Conservation (phyloP, 2,113 vertebrate species). For the Pleuronectes platessa region DNA sequence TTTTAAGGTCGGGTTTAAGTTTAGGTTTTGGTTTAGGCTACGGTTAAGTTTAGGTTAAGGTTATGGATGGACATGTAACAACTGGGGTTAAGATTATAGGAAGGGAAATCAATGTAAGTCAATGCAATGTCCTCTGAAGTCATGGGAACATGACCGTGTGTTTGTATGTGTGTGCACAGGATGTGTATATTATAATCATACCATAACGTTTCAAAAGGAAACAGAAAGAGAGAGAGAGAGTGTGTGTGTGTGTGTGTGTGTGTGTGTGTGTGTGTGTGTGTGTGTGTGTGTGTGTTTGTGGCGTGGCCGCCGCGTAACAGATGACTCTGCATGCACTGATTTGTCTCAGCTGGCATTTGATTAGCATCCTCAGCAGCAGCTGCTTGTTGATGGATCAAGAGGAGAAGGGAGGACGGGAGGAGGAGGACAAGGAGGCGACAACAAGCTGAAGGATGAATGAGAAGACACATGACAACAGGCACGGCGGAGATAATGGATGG, state of each 20-base stretch:
- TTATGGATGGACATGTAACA: too few relatives aligned
- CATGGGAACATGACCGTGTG: too few relatives aligned
- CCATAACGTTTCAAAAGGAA: background rate
- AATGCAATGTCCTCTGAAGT: too few relatives aligned
- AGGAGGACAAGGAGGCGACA: slow-evolving; percentile 5
- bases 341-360: slow-evolving; percentile 62
- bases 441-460: slow-evolving; percentile 1
- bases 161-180: too few relatives aligned
- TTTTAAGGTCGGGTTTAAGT: too few relatives aligned
- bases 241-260: background rate
- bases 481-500: slow-evolving; percentile 34
- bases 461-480: slow-evolving; percentile 17
- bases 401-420: background rate
- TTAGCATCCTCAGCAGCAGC: slow-evolving; percentile 40
- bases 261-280: slow-evolving; percentile 7
- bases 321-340: slow-evolving; percentile 39
- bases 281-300: slow-evolving; percentile 13
- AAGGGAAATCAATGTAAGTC: too few relatives aligned
- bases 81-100: too few relatives aligned
- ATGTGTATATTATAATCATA: background rate
- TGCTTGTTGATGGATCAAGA: slow-evolving; percentile 32
- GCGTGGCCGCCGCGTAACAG: slow-evolving; percentile 9
- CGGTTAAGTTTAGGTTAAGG: too few relatives aligned
- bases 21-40: too few relatives aligned
- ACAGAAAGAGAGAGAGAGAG: background rate